Conservation (phyloP, 2,888 invertebrate species). For the Microplitis deprimator region DNA sequence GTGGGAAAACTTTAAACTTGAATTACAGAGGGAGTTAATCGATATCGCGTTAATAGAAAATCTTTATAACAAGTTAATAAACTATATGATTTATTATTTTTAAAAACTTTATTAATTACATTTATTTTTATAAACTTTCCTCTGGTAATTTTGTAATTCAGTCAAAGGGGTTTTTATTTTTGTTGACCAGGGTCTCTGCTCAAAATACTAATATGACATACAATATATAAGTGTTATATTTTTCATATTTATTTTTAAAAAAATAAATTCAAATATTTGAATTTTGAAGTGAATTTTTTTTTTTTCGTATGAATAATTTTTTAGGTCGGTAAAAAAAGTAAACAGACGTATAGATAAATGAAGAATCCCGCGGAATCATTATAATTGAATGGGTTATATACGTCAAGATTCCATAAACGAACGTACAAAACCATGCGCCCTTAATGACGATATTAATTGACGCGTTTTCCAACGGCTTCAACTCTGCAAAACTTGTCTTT, state of each 20-base stretch:
- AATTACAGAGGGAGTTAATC: slow-evolving; percentile 16
- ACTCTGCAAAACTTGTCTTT: slow-evolving; percentile 1
- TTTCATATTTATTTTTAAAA: neutral
- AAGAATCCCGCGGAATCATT: neutral
- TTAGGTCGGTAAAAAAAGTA: neutral
- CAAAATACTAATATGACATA: too few species aligned
- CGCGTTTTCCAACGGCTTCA: slow-evolving; percentile 11
- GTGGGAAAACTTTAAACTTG: slow-evolving; percentile 32
- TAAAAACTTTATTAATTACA: neutral
- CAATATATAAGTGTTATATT: too few species aligned
- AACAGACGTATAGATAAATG: neutral
- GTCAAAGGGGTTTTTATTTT: too few species aligned
- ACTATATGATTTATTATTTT: slow-evolving; percentile 1
- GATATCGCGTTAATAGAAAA: slow-evolving; percentile 33
- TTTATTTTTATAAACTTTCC: neutral
- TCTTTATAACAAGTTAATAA: slow-evolving; percentile 3
- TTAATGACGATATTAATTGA: slow-evolving; percentile 41
- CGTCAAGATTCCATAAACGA: slow-evolving; percentile 26
- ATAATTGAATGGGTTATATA: slow-evolving; percentile 6
- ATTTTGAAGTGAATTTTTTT: neutral
- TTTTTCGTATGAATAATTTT: neutral
- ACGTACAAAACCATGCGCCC: slow-evolving; percentile 24
- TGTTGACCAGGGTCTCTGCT: too few species aligned
- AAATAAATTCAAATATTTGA: neutral
- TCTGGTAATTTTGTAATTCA: too few species aligned